Percentiles rank a stretch among this genome's conserved stretches.
Evolutionary conservation across 1,140 invertebrate genomes (phyloP).

Genomic region (Drosophila nikananu): DNA sequence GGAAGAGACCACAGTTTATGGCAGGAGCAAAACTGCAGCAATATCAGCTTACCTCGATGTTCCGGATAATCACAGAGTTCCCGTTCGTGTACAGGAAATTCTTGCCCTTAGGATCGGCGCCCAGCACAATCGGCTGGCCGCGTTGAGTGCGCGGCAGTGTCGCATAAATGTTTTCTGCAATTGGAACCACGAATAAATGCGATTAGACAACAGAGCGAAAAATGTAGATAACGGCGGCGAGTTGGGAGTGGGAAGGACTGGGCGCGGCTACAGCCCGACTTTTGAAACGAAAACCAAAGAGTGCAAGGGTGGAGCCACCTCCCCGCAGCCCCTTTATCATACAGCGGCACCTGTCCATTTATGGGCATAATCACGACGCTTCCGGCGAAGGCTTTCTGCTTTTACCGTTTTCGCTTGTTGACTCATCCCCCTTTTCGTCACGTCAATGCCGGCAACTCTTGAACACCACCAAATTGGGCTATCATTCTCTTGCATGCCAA

Average conservation of each 20-base stretch:
- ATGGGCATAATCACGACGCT: conserved; percentile 72
- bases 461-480: conserved; percentile 10
- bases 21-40: conserved; percentile 35
- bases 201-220: conserved; percentile 12
- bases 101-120: conserved; percentile 98
- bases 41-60: conserved; percentile 92
- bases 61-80: conserved; percentile 98
- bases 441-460: conserved; percentile 22
- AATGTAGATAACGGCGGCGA: conserved; percentile 24
- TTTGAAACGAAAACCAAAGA: conserved; percentile 13
- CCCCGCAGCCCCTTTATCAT: conserved; percentile 6
- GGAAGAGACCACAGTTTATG: conserved; percentile 60
- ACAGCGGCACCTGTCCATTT: conserved; percentile 56
- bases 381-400: conserved; percentile 64
- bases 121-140: conserved; percentile 96
- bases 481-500: conserved; percentile 30
- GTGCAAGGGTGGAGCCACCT: conserved; percentile 6
- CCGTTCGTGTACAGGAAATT: conserved; percentile 99
- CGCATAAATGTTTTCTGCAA: conserved; percentile 95
- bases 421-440: conserved; percentile 62
- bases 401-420: conserved; percentile 72
- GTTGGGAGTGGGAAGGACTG: conserved; percentile 26
- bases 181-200: conserved; percentile 54
- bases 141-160: conserved; percentile 96
- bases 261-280: conserved; percentile 56